Evolutionary conservation across 35 echinoderm and acorn worm genomes (phyloP).

Genomic region (Strongylocentrotus purpuratus): DNA sequence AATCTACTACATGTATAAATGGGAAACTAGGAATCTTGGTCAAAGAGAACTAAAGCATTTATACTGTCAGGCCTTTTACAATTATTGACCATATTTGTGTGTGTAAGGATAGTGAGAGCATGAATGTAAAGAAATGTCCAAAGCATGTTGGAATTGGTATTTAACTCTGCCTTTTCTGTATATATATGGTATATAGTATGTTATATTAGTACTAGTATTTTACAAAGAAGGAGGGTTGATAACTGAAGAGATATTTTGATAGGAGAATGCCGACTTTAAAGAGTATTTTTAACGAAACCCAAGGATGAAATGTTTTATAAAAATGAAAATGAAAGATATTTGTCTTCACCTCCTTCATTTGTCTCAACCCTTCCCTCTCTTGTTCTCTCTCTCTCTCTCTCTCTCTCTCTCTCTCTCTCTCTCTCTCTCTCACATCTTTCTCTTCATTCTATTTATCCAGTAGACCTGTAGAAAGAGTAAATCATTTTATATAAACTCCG

Average conservation of each 20-base stretch:
- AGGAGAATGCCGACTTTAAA: neutral
- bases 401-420: neutral
- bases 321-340: neutral
- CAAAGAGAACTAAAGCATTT: neutral
- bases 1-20: neutral
- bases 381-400: no score
- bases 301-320: neutral
- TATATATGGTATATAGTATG: slow-evolving; percentile 29
- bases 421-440: neutral
- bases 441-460: neutral
- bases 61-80: neutral
- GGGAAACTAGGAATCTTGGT: neutral
- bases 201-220: slow-evolving; percentile 33
- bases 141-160: neutral
- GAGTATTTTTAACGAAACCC: neutral
- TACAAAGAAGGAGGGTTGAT: neutral
- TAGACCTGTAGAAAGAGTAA: no score
- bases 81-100: neutral
- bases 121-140: neutral
- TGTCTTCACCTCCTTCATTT: neutral
- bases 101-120: neutral
- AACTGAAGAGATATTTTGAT: neutral
- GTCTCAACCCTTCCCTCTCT: no score
- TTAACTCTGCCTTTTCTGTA: slow-evolving; percentile 30
- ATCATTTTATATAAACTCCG: neutral